phyloP scores from a whole-genome alignment of 1,140 invertebrate species.

The Apolygus lucorum region DNA sequence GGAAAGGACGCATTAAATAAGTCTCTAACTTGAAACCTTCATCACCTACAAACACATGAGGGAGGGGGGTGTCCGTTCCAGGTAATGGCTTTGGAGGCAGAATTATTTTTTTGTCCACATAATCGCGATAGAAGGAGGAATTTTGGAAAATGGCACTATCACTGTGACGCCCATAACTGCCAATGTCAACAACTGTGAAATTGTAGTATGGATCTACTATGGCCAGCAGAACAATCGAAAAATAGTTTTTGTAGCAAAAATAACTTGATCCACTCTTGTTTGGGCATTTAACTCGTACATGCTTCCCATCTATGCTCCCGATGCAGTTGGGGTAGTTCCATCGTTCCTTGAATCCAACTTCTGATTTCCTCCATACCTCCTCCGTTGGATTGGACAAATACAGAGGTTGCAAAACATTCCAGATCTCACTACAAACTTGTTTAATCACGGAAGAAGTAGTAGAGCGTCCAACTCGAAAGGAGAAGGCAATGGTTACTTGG shows the following conservation, averaged over 20 bases:
- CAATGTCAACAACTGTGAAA: constrained; percentile 40
- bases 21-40: neutral
- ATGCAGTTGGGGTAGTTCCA: constrained; percentile 39
- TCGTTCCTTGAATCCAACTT: constrained; percentile 32
- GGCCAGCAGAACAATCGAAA: constrained; percentile 38
- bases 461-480: constrained; percentile 14
- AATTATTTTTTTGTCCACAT: neutral
- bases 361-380: constrained; percentile 33
- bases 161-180: constrained; percentile 35
- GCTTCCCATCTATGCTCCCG: constrained; percentile 42
- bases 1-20: neutral
- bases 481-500: constrained; percentile 2
- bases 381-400: constrained; percentile 31
- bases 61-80: neutral
- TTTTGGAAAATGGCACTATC: neutral
- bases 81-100: neutral
- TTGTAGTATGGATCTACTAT: constrained; percentile 40
- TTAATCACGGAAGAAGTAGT: constrained; percentile 8
- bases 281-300: constrained; percentile 39
- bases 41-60: neutral
- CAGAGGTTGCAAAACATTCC: constrained; percentile 25
- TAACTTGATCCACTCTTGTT: constrained; percentile 38
- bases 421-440: constrained; percentile 26
- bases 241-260: constrained; percentile 41
- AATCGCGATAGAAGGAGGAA: neutral